These are phyloP conservation scores for Tenualosa thibaudeaui DNA, from an alignment of 2,797 vertebrate species.

Conservation along the genomic window DNA sequence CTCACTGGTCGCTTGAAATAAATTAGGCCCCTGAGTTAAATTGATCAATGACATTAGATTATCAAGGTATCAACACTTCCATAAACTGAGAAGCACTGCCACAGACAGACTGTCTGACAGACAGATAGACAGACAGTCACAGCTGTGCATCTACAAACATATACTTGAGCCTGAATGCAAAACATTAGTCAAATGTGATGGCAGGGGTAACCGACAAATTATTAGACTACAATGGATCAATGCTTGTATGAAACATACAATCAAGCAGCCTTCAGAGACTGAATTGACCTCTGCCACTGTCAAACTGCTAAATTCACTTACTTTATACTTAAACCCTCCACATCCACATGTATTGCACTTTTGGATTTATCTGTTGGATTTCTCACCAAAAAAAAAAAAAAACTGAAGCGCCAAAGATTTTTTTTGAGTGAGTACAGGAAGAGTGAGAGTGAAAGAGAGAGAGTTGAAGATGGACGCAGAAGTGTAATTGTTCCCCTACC, in stretches of 20 bases:
- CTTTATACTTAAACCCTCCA: neutral
- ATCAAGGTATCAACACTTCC: neutral
- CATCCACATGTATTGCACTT: neutral
- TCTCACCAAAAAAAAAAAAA: neutral
- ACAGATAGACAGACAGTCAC: neutral
- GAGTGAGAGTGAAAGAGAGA: constrained; percentile 35
- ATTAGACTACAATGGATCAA: neutral
- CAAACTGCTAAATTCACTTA: neutral
- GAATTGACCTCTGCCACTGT: neutral
- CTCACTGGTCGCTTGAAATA: neutral
- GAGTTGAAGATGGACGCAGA: constrained; percentile 16
- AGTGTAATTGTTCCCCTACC: constrained; percentile 19
- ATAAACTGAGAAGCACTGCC: neutral
- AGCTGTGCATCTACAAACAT: neutral
- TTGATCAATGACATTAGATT: neutral
- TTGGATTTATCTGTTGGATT: neutral
- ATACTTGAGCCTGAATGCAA: no score
- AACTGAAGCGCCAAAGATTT: neutral
- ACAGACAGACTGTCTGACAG: neutral
- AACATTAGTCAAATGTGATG: neutral
- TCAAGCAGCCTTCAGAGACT: neutral
- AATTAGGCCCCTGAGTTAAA: neutral
- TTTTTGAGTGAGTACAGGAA: neutral
- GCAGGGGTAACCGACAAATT: neutral
- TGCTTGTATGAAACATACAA: neutral